Evolutionary conservation across 2,888 invertebrate genomes (phyloP).

Genomic region (Phlogophora meticulosa): DNA sequence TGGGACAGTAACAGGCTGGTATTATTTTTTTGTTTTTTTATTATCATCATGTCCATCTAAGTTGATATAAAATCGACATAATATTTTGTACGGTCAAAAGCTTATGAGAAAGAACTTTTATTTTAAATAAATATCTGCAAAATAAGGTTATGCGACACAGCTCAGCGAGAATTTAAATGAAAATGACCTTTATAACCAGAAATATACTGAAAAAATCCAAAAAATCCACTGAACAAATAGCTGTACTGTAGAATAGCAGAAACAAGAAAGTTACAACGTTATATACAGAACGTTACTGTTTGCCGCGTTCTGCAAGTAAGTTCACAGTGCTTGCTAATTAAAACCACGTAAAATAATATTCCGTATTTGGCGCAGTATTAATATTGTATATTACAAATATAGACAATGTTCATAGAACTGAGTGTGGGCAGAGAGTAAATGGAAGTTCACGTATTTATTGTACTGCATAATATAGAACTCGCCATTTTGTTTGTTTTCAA

Average conservation of each 20-base stretch:
- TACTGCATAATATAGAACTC: not conserved
- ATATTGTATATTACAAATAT: slow-evolving; percentile 28
- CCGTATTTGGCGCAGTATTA: slow-evolving; percentile 17
- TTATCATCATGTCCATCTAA: slow-evolving; percentile 13
- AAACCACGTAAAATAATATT: slow-evolving; percentile 58
- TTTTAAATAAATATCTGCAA: not conserved
- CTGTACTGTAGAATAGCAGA: slow-evolving; percentile 20
- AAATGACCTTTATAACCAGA: not conserved
- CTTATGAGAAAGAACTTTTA: not conserved
- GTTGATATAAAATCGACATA: not conserved
- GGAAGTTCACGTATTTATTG: slow-evolving; percentile 11
- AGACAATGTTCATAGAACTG: slow-evolving; percentile 24
- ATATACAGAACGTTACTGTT: slow-evolving; percentile 28
- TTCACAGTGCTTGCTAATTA: slow-evolving; percentile 56
- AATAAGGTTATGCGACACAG: not conserved
- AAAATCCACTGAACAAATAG: slow-evolving; percentile 13
- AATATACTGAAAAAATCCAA: slow-evolving; percentile 5
- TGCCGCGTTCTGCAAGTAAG: slow-evolving; percentile 35
- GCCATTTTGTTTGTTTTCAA: slow-evolving; percentile 5
- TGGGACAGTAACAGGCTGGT: too few relatives aligned
- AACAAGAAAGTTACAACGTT: slow-evolving; percentile 31
- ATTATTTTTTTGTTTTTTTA: too few relatives aligned
- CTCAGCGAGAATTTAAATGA: too few relatives aligned
- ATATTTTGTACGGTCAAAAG: not conserved
- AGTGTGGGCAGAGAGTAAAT: slow-evolving; percentile 16